Conservation (phyloP, 2,888 invertebrate species). For the Eupithecia dodoneata region DNA sequence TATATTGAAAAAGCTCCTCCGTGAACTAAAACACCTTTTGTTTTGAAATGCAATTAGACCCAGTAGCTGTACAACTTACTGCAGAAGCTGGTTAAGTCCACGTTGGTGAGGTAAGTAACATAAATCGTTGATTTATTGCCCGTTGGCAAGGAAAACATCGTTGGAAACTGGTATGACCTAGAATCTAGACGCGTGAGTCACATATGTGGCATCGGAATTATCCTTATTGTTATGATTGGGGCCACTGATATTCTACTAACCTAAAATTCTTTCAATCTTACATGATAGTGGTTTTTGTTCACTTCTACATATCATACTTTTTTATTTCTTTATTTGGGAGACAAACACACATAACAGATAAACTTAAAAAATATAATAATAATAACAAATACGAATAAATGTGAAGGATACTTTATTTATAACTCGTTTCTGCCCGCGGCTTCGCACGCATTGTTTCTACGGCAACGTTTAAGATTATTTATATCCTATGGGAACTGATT, state of each 20-base stretch:
- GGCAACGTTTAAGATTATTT: too few species aligned
- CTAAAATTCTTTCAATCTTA: neutral
- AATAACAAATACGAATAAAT: too few species aligned
- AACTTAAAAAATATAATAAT: too few species aligned
- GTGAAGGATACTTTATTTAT: too few species aligned
- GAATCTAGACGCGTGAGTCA: conserved; percentile 25
- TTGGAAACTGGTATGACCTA: conserved; percentile 33
- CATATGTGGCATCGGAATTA: conserved; percentile 17
- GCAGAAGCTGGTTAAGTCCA: conserved; percentile 16
- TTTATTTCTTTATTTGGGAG: too few species aligned
- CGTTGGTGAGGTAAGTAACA: conserved; percentile 27
- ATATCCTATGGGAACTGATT: too few species aligned
- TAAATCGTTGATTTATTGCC: conserved; percentile 36
- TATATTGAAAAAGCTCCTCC: neutral
- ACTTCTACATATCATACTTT: too few species aligned
- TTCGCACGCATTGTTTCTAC: too few species aligned
- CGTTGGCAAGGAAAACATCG: conserved; percentile 36
- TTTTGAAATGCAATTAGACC: conserved; percentile 32
- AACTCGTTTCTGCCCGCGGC: too few species aligned
- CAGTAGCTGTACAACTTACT: conserved; percentile 22
- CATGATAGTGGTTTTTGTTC: too few species aligned
- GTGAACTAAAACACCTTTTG: conserved; percentile 15
- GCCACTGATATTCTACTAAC: neutral
- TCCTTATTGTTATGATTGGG: neutral
- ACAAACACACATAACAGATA: too few species aligned